These are phyloP conservation scores for Pomatorhinus ruficollis DNA, from an alignment of 2,113 vertebrate species.

Conservation along the genomic window DNA sequence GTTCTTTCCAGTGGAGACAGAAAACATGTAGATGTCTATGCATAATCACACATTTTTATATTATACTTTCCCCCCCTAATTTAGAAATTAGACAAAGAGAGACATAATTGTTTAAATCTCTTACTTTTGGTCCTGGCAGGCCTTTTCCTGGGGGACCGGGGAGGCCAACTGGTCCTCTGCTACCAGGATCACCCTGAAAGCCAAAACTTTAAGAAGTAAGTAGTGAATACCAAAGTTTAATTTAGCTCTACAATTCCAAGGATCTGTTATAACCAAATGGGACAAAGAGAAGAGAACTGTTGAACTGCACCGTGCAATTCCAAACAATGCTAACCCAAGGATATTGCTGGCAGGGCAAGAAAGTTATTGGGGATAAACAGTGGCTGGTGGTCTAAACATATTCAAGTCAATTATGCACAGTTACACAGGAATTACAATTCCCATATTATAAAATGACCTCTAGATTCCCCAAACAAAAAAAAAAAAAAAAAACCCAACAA, in stretches of 20 bases:
- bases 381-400: neutral
- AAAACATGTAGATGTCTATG: neutral
- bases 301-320: neutral
- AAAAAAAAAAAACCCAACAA: neutral
- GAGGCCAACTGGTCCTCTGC: slow-evolving; percentile 81
- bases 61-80: fast-evolving
- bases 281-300: neutral
- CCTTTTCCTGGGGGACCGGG: slow-evolving; percentile 85
- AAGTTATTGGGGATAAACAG: neutral
- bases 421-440: neutral
- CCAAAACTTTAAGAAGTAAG: slow-evolving; percentile 10
- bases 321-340: neutral
- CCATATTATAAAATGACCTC: neutral
- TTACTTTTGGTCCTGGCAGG: slow-evolving; percentile 84
- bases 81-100: neutral
- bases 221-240: neutral
- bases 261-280: neutral
- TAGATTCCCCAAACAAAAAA: neutral
- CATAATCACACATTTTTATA: neutral
- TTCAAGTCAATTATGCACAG: neutral
- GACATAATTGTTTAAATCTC: slow-evolving; percentile 10
- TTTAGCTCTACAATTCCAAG: neutral
- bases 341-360: neutral
- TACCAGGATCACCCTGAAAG: slow-evolving; percentile 85
- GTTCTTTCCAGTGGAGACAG: neutral